Evolutionary conservation across 30 jellyfish, hydroid and myxozoan species (phyloP).

Genomic region (Aurelia sp.): DNA sequence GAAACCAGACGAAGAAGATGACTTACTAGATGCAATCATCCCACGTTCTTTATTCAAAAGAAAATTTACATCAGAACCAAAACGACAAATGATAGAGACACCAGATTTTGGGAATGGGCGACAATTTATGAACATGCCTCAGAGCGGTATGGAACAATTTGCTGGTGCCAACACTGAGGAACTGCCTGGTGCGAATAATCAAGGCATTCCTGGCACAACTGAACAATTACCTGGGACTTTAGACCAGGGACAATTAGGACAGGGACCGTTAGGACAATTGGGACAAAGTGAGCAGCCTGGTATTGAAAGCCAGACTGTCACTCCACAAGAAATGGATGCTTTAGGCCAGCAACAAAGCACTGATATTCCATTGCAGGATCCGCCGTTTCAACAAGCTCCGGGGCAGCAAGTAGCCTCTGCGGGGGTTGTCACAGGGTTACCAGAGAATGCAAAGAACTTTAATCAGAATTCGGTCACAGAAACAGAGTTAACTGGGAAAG

Average conservation of each 20-base stretch:
- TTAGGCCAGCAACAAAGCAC: slow-evolving; percentile 42
- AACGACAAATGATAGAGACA: slow-evolving; percentile 50
- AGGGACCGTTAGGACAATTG: not conserved
- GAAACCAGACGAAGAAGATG: slow-evolving; percentile 74
- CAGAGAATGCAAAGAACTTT: slow-evolving; percentile 51
- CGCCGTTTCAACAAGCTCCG: slow-evolving; percentile 7
- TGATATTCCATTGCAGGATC: slow-evolving; percentile 12
- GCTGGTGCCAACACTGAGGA: slow-evolving; percentile 41
- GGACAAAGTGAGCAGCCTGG: slow-evolving; percentile 11
- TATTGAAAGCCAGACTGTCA: not conserved
- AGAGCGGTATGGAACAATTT: slow-evolving; percentile 37
- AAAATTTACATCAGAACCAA: slow-evolving; percentile 44
- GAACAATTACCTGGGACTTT: slow-evolving; percentile 22
- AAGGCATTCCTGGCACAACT: not conserved
- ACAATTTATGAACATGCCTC: slow-evolving; percentile 34
- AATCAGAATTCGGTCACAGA: slow-evolving; percentile 56
- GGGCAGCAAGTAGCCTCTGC: slow-evolving; percentile 57
- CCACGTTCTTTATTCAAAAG: slow-evolving; percentile 66
- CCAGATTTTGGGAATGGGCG: slow-evolving; percentile 37
- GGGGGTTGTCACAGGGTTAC: slow-evolving; percentile 42
- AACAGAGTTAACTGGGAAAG: slow-evolving; percentile 42
- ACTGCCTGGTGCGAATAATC: not conserved
- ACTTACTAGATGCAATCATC: slow-evolving; percentile 62
- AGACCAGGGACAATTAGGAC: slow-evolving; percentile 6
- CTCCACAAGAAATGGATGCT: slow-evolving; percentile 39